Percentiles rank a stretch among this genome's conserved stretches.
These are phyloP conservation scores for Synaphobranchus kaupii DNA, from an alignment of 2,797 vertebrate species.

Conservation along the genomic window DNA sequence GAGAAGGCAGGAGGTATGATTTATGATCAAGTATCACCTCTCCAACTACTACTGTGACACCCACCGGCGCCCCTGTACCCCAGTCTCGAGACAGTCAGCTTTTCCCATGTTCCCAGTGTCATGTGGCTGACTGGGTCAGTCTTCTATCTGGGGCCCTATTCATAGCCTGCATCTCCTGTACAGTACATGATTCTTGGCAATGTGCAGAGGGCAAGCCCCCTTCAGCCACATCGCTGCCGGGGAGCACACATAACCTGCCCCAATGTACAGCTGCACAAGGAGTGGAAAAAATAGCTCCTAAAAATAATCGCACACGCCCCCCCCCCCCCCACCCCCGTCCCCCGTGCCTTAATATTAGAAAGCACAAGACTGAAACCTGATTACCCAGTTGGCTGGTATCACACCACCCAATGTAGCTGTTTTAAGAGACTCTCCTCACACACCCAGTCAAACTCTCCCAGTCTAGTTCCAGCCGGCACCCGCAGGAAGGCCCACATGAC, in stretches of 20 bases:
- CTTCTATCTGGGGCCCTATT: conserved; percentile 27
- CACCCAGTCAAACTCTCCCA: background rate
- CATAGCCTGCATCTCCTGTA: conserved; percentile 21
- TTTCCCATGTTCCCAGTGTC: background rate
- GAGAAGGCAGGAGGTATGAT: background rate
- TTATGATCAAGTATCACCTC: background rate
- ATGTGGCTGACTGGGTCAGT: background rate
- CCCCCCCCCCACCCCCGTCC: conserved; percentile 16
- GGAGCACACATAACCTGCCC: conserved; percentile 19
- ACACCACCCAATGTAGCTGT: background rate
- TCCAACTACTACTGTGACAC: background rate
- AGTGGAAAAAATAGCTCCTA: conserved; percentile 79
- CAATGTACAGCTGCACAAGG: conserved; percentile 67
- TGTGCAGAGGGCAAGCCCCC: conserved; percentile 14
- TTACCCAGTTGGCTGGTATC: conserved; percentile 32
- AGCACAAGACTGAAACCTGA: conserved; percentile 73
- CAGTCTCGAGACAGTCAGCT: background rate
- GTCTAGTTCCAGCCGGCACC: background rate
- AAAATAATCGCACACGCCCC: conserved; percentile 63
- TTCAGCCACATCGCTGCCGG: conserved; percentile 15
- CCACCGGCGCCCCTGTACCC: background rate
- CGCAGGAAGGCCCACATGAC: conserved; percentile 15
- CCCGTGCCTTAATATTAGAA: conserved; percentile 74
- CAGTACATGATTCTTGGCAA: conserved; percentile 26
- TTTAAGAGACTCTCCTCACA: conserved; percentile 14